Evolutionary conservation across 1,140 invertebrate species (phyloP).

Genomic region (Calephelis nemesis): DNA sequence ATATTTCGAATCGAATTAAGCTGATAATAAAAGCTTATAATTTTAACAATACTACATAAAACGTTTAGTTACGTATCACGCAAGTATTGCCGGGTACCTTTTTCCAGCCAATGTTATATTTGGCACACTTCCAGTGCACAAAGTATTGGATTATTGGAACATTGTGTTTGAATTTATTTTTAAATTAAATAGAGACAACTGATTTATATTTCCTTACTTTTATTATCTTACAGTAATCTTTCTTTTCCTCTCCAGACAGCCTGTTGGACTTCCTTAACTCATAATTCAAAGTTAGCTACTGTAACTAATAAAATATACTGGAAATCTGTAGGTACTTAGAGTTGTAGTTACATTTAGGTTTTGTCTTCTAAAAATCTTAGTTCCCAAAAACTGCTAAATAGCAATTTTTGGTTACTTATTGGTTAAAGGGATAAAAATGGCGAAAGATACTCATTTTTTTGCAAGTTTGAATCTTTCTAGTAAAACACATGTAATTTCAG

Average conservation of each 20-base stretch:
- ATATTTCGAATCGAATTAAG: neutral
- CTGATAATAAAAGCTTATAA: neutral
- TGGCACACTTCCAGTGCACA: slow-evolving; percentile 6
- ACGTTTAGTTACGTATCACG: neutral
- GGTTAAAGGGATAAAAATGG: too few species aligned
- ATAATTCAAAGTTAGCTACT: neutral
- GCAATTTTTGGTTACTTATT: too few species aligned
- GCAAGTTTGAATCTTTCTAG: too few species aligned
- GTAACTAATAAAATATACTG: too few species aligned
- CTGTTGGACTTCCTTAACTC: neutral
- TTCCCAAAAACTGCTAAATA: too few species aligned
- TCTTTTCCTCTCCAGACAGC: too few species aligned
- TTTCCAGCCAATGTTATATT: neutral
- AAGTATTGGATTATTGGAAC: neutral
- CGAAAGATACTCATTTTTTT: too few species aligned
- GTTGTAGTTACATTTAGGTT: too few species aligned
- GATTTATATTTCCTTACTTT: slow-evolving; percentile 1
- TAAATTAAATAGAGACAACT: neutral
- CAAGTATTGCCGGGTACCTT: neutral
- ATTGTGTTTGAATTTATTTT: slow-evolving; percentile 4
- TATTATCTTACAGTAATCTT: neutral
- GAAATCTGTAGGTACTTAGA: too few species aligned
- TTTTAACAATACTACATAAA: too few species aligned
- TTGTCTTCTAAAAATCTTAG: too few species aligned
- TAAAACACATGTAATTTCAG: too few species aligned